Conservation (phyloP, 2,888 invertebrate species). For the Sialis lutaria region DNA sequence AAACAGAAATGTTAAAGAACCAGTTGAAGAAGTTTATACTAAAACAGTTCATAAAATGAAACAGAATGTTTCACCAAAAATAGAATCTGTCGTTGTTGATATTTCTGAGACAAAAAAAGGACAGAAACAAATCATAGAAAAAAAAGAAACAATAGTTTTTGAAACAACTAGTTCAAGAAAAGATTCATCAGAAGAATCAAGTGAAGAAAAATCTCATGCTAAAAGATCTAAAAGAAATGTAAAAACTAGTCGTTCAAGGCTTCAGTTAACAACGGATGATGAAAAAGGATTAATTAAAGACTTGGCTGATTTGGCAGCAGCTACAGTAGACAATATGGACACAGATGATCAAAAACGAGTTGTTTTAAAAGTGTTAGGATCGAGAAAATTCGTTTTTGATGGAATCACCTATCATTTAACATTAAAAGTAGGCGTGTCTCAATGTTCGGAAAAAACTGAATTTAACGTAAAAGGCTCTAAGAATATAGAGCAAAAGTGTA, state of each 20-base stretch:
- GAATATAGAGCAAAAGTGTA: constrained; percentile 10
- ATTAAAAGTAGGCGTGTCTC: constrained; percentile 25
- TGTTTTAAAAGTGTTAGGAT: constrained; percentile 27
- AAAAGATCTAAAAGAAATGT: constrained; percentile 1
- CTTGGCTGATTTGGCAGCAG: constrained; percentile 28
- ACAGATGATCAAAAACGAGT: constrained; percentile 28
- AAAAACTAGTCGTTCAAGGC: constrained; percentile 1
- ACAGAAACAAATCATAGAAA: neutral
- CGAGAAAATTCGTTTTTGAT: constrained; percentile 19
- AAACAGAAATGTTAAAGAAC: neutral
- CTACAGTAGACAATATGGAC: constrained; percentile 30
- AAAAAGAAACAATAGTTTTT: neutral
- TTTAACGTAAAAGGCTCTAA: constrained; percentile 6
- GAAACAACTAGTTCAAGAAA: neutral
- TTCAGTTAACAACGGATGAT: constrained; percentile 1
- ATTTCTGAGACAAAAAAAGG: neutral
- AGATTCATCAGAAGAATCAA: constrained; percentile 3
- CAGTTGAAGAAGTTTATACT: neutral
- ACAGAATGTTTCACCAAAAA: neutral
- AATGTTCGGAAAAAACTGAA: constrained; percentile 20
- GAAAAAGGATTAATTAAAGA: constrained; percentile 14
- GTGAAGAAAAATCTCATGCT: constrained; percentile 6
- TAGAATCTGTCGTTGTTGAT: constrained; percentile 1
- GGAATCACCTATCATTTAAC: constrained; percentile 25
- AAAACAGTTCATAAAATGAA: too few relatives aligned